A percentile compares a stretch with the other conserved stretches of the same genome.
These are phyloP conservation scores for Cheilosia pagana DNA, from an alignment of 2,888 invertebrate genomes.

Conservation along the genomic window DNA sequence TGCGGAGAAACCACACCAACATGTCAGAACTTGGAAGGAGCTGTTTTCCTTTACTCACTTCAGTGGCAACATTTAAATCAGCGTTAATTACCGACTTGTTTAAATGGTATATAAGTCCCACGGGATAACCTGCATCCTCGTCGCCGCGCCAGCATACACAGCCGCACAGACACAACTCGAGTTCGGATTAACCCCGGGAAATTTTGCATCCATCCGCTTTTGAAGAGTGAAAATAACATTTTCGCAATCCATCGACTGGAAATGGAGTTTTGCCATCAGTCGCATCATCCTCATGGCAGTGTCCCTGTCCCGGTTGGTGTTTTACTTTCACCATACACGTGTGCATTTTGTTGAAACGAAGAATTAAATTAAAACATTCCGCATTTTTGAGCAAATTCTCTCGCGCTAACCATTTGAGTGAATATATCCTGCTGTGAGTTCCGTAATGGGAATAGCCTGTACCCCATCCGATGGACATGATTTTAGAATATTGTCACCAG, in stretches of 20 bases:
- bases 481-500: not conserved
- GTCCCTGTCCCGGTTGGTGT: not conserved
- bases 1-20: slow-evolving; percentile 40
- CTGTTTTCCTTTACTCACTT: slow-evolving; percentile 7
- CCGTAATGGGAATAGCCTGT: not conserved
- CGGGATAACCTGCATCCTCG: slow-evolving; percentile 26
- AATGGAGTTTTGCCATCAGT: slow-evolving; percentile 37
- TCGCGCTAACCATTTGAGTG: slow-evolving; percentile 13
- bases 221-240: slow-evolving; percentile 52
- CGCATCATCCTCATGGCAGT: not conserved
- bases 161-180: too few species aligned
- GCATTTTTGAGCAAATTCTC: slow-evolving; percentile 57
- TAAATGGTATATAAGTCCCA: slow-evolving; percentile 49
- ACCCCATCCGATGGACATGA: not conserved
- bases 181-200: slow-evolving; percentile 18
- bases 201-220: slow-evolving; percentile 46
- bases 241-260: slow-evolving; percentile 56
- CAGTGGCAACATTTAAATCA: slow-evolving; percentile 58
- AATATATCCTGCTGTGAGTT: slow-evolving; percentile 4
- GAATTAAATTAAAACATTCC: slow-evolving; percentile 68
- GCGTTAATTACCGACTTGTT: slow-evolving; percentile 73
- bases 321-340: slow-evolving; percentile 12
- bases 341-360: slow-evolving; percentile 61
- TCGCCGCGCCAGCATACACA: not conserved
- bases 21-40: slow-evolving; percentile 31